These are phyloP conservation scores for Orycteropus afer DNA, from an alignment of 2,113 vertebrate species.

Conservation along the genomic window DNA sequence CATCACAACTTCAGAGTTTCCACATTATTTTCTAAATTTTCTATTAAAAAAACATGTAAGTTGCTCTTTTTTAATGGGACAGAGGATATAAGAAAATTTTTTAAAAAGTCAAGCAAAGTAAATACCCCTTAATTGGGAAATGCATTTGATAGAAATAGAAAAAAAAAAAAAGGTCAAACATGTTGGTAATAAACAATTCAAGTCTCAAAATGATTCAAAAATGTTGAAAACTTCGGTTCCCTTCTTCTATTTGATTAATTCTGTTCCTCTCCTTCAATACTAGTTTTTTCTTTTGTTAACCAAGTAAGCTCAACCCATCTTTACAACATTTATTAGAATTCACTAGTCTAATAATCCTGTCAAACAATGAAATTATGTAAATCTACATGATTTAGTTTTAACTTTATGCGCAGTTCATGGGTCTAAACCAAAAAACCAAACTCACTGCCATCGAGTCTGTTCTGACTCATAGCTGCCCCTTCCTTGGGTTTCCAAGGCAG, in stretches of 20 bases:
- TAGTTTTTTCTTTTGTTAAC: not conserved
- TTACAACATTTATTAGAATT: not conserved
- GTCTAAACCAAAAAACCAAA: too few relatives aligned
- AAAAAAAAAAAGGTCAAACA: not conserved
- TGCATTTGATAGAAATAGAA: too few relatives aligned
- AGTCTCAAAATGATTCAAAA: not conserved
- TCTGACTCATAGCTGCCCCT: too few relatives aligned
- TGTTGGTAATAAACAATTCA: not conserved
- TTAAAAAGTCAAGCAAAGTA: not conserved
- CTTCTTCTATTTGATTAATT: not conserved
- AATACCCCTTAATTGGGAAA: not conserved
- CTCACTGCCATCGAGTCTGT: too few relatives aligned
- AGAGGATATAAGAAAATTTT: not conserved
- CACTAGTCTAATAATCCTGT: not conserved
- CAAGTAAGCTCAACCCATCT: not conserved
- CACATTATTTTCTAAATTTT: too few relatives aligned
- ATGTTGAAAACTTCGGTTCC: not conserved
- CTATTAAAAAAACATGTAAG: not conserved
- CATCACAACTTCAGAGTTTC: too few relatives aligned
- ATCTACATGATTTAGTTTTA: not conserved
- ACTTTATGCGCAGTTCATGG: too few relatives aligned
- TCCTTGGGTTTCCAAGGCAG: too few relatives aligned
- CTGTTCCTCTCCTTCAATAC: not conserved
- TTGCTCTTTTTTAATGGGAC: too few relatives aligned
- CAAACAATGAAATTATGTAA: not conserved